These are phyloP conservation scores for Conchocele bisecta DNA, from an alignment of 2,888 invertebrate species.

Conservation along the genomic window DNA sequence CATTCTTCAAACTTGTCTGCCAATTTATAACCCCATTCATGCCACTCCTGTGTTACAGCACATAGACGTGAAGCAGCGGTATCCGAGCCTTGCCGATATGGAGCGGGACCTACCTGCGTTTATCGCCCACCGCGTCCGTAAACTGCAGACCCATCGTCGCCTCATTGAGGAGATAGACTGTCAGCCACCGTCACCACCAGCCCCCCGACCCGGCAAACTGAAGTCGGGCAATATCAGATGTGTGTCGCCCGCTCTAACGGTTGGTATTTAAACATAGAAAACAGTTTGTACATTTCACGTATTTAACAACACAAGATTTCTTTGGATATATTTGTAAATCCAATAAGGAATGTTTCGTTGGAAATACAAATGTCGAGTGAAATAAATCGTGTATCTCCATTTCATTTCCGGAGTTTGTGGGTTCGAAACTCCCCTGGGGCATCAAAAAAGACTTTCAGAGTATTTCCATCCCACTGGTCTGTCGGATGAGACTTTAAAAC, in stretches of 20 bases:
- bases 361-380: too few relatives aligned
- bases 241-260: conserved; percentile 63
- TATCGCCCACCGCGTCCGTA: conserved; percentile 91
- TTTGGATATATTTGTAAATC: too few relatives aligned
- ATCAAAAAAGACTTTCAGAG: too few relatives aligned
- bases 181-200: conserved; percentile 85
- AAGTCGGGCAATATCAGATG: conserved; percentile 85
- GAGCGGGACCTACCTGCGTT: conserved; percentile 90
- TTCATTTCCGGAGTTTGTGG: too few relatives aligned
- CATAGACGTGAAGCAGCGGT: conserved; percentile 66
- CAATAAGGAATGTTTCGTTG: too few relatives aligned
- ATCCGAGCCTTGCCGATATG: conserved; percentile 85
- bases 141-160: conserved; percentile 88
- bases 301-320: too few relatives aligned
- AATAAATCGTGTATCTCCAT: too few relatives aligned
- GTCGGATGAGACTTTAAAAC: too few relatives aligned
- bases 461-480: too few relatives aligned
- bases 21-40: neutral
- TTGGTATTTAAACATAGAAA: conserved; percentile 13
- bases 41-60: conserved; percentile 56
- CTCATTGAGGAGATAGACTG: conserved; percentile 88
- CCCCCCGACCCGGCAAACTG: conserved; percentile 87
- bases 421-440: too few relatives aligned
- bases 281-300: too few relatives aligned
- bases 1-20: neutral